Percentiles rank a stretch among this genome's conserved stretches.
Conservation (phyloP, 1,140 invertebrate species). For the Caenorhabditis inopinata region DNA sequence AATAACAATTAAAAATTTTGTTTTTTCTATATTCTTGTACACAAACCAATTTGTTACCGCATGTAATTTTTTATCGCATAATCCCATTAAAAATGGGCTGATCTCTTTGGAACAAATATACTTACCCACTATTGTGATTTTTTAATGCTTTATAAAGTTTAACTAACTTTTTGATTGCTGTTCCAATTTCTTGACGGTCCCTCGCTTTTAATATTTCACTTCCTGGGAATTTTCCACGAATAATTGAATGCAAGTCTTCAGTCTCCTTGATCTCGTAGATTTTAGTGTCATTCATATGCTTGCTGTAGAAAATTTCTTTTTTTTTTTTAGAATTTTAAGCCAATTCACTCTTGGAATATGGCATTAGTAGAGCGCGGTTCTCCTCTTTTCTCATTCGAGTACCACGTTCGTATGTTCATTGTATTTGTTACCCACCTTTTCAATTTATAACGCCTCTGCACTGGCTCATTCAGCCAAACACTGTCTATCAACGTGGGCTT, state of each 20-base stretch:
- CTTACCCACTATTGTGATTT: no score
- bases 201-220: neutral
- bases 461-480: slow-evolving; percentile 6
- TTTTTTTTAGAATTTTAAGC: neutral
- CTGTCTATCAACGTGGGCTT: neutral
- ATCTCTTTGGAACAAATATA: no score
- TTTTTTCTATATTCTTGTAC: no score
- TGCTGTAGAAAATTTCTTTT: neutral
- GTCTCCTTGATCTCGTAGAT: neutral
- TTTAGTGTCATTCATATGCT: neutral
- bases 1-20: no score
- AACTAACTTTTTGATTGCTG: neutral
- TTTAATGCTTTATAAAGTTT: no score
- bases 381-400: no score
- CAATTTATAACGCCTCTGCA: neutral
- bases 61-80: no score
- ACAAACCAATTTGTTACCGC: no score
- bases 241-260: neutral
- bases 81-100: no score
- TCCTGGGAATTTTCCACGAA: neutral
- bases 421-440: neutral
- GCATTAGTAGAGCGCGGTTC: no score
- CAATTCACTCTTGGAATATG: no score
- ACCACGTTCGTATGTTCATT: no score
- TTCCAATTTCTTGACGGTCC: neutral